Conservation (phyloP, 92 coral and sea anemone genomes). For the Phenganax subtilis region DNA sequence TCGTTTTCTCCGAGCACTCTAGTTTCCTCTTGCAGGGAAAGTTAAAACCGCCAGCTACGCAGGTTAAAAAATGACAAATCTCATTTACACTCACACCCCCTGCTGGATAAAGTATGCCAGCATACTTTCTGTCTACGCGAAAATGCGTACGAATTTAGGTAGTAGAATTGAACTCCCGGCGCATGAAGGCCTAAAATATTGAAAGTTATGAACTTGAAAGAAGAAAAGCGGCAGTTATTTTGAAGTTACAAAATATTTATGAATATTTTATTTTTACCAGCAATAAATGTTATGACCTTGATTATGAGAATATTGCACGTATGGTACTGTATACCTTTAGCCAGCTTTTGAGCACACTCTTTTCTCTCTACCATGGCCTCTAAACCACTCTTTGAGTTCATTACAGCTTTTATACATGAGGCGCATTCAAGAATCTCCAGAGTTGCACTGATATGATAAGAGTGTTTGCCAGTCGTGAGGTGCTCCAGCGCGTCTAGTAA, state of each 20-base stretch:
- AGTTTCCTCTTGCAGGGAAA: no score
- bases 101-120: no score
- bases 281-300: background rate
- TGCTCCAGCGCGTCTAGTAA: slow-evolving; percentile 78
- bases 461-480: slow-evolving; percentile 58
- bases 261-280: background rate
- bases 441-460: slow-evolving; percentile 65
- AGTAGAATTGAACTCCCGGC: no score
- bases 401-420: slow-evolving; percentile 82
- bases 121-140: no score
- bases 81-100: no score
- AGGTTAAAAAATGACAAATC: no score
- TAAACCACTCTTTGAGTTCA: slow-evolving; percentile 72
- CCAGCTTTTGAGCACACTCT: slow-evolving; percentile 65
- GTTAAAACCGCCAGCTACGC: no score
- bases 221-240: background rate
- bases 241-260: background rate
- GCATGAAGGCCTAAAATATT: no score
- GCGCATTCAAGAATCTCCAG: slow-evolving; percentile 81
- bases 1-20: no score
- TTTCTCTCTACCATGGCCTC: slow-evolving; percentile 67
- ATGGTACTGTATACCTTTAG: slow-evolving; percentile 54
- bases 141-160: no score
- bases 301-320: background rate
- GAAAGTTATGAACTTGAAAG: no score